Conservation (phyloP, 1,140 invertebrate genomes). For the Pachypeltis micranthus region DNA sequence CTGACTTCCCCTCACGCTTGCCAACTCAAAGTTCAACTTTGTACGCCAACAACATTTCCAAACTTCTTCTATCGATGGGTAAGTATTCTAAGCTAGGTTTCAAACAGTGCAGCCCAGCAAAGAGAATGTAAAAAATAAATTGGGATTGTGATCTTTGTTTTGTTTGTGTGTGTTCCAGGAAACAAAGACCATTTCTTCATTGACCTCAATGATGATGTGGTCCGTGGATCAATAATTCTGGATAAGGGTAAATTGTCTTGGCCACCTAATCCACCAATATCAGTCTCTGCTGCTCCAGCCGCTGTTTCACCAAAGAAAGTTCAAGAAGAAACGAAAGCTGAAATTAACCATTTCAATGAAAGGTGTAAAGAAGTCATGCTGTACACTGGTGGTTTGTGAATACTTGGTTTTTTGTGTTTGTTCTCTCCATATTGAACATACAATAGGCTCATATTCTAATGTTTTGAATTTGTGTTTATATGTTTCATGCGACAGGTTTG, state of each 20-base stretch:
- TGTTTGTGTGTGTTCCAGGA: conserved; percentile 34
- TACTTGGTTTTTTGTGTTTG: not conserved
- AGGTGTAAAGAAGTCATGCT: conserved; percentile 52
- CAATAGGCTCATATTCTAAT: no score
- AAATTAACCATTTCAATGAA: conserved; percentile 40
- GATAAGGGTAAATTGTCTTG: conserved; percentile 62
- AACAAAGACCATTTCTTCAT: conserved; percentile 66
- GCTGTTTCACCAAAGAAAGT: conserved; percentile 36
- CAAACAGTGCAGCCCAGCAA: not conserved
- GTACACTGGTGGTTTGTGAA: conserved; percentile 50
- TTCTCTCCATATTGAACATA: no score
- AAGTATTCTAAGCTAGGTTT: conserved; percentile 24
- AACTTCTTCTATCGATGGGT: conserved; percentile 71
- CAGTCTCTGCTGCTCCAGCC: conserved; percentile 36
- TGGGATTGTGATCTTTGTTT: no score
- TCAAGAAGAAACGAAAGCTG: conserved; percentile 29
- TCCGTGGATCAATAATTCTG: conserved; percentile 67
- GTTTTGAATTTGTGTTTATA: no score
- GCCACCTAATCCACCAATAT: conserved; percentile 47
- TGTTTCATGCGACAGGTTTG: conserved; percentile 40
- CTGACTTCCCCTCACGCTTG: conserved; percentile 70
- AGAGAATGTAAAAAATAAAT: no score
- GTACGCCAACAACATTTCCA: conserved; percentile 84
- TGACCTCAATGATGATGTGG: conserved; percentile 75
- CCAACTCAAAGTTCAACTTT: conserved; percentile 76